Conservation (phyloP, 2,888 invertebrate species). For the Cordilura impudica region DNA sequence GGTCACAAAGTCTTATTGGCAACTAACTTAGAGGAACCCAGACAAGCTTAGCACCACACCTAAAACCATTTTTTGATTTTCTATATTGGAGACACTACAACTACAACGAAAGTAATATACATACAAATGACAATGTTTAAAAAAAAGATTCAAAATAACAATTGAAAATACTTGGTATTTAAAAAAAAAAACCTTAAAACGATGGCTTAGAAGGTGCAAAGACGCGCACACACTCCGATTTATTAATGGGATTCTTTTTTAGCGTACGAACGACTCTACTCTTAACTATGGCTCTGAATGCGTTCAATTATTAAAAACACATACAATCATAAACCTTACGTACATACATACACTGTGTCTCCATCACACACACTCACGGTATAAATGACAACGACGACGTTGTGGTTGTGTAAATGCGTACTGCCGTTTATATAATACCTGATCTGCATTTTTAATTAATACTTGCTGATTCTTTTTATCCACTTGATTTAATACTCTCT, state of each 20-base stretch:
- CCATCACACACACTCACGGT: background rate
- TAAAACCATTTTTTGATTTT: conserved; percentile 67
- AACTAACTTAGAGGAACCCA: conserved; percentile 74
- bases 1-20: conserved; percentile 75
- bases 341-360: background rate
- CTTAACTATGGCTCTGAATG: conserved; percentile 46
- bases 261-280: conserved; percentile 19
- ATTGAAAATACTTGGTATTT: conserved; percentile 59
- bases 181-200: conserved; percentile 41
- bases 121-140: background rate
- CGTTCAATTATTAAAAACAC: conserved; percentile 35
- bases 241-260: conserved; percentile 41
- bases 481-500: conserved; percentile 43
- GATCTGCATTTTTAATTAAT: conserved; percentile 61
- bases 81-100: conserved; percentile 59
- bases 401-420: conserved; percentile 52
- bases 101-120: conserved; percentile 13
- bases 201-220: conserved; percentile 50
- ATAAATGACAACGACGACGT: background rate
- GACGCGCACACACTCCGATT: conserved; percentile 37
- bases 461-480: conserved; percentile 53
- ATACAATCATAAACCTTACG: background rate
- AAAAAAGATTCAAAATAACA: conserved; percentile 50
- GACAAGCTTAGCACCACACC: conserved; percentile 76
- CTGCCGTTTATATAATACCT: conserved; percentile 56